Conservation (phyloP, 2,113 vertebrate genomes). For the Sisor rabdophorus region DNA sequence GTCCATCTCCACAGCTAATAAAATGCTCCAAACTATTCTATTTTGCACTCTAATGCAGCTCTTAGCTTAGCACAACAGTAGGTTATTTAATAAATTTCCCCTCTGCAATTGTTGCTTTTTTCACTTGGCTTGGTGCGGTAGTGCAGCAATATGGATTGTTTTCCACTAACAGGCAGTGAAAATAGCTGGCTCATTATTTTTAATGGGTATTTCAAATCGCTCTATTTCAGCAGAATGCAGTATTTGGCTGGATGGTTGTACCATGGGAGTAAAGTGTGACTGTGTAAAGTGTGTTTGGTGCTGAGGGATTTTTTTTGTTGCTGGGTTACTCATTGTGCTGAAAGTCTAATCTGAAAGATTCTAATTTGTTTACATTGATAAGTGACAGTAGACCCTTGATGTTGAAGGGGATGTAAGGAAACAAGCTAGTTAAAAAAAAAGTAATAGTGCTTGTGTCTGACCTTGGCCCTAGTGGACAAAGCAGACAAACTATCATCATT, state of each 20-base stretch:
- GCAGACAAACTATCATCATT: conserved; percentile 51
- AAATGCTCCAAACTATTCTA: conserved; percentile 1
- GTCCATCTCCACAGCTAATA: conserved; percentile 10
- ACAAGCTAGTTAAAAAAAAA: conserved; percentile 20
- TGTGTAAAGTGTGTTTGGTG: not conserved
- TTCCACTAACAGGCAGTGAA: conserved; percentile 39
- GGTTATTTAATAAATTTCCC: conserved; percentile 46
- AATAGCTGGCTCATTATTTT: conserved; percentile 50
- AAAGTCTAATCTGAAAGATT: conserved; percentile 35
- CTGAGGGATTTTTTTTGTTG: conserved; percentile 12
- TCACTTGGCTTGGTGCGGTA: conserved; percentile 27
- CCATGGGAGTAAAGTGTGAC: conserved; percentile 25
- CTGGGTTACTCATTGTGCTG: conserved; percentile 15
- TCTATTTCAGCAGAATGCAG: conserved; percentile 36
- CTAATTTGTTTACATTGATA: conserved; percentile 49
- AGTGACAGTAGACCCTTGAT: conserved; percentile 19
- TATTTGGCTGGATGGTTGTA: conserved; percentile 33
- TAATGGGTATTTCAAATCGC: conserved; percentile 50
- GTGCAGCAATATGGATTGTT: conserved; percentile 41
- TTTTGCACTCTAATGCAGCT: conserved; percentile 5
- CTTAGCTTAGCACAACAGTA: conserved; percentile 36
- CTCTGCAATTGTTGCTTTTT: conserved; percentile 39
- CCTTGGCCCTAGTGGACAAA: conserved; percentile 40
- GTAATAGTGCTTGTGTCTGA: conserved; percentile 46
- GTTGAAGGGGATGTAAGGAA: conserved; percentile 21